phyloP scores from a whole-genome alignment of 2,797 vertebrate species.

The Mycteria americana region DNA sequence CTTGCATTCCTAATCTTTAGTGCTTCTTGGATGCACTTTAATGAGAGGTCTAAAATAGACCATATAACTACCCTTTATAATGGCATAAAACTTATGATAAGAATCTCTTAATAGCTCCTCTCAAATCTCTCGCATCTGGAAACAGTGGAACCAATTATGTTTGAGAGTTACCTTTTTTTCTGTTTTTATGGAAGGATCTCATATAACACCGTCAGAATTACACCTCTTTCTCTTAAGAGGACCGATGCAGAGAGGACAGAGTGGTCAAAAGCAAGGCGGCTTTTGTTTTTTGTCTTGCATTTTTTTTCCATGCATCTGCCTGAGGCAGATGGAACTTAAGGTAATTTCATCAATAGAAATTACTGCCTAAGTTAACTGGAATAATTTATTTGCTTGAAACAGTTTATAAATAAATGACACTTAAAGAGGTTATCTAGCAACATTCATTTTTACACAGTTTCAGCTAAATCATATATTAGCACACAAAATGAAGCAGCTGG shows the following conservation, averaged over 20 bases:
- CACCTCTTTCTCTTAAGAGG: neutral
- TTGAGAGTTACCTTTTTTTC: neutral
- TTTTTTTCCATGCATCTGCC: neutral
- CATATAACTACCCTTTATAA: neutral
- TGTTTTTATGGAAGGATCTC: neutral
- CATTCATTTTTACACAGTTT: neutral
- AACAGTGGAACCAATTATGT: neutral
- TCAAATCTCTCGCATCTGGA: neutral
- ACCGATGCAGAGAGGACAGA: neutral
- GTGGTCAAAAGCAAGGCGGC: neutral
- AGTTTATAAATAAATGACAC: neutral
- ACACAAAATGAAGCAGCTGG: neutral
- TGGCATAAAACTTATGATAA: neutral
- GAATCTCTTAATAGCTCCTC: neutral
- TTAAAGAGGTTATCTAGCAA: neutral
- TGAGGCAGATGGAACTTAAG: neutral
- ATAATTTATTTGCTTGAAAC: neutral
- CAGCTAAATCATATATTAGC: neutral
- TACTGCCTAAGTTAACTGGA: neutral
- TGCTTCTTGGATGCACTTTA: neutral
- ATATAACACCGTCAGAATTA: neutral
- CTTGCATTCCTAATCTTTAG: neutral
- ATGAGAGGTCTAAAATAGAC: neutral
- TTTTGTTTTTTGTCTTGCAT: neutral
- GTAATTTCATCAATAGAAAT: neutral